Conservation (phyloP, 2,888 invertebrate genomes). For the Nyleta sp. region DNA sequence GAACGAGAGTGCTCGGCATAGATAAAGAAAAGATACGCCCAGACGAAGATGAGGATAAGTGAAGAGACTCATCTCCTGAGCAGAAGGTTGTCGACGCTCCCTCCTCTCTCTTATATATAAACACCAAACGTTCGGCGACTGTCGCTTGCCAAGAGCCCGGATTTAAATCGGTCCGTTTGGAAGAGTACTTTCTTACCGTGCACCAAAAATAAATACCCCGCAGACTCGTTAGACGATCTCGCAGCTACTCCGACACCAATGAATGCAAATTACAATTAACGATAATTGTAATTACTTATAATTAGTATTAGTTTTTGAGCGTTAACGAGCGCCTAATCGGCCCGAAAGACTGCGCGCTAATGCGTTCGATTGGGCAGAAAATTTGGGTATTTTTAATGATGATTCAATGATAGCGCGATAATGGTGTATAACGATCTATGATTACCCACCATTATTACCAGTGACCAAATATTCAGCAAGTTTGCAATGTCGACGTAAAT, state of each 20-base stretch:
- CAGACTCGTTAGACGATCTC: slow-evolving; percentile 47
- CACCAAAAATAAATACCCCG: slow-evolving; percentile 60
- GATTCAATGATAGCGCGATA: no score
- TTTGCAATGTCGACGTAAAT: no score
- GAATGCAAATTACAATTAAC: slow-evolving; percentile 41
- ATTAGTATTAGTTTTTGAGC: slow-evolving; percentile 8
- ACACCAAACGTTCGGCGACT: slow-evolving; percentile 29
- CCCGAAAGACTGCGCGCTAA: background rate
- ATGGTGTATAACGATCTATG: no score
- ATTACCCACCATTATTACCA: no score
- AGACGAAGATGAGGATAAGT: slow-evolving; percentile 48
- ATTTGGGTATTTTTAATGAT: background rate
- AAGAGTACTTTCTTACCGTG: slow-evolving; percentile 54
- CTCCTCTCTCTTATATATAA: slow-evolving; percentile 17
- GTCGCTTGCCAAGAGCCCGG: slow-evolving; percentile 55
- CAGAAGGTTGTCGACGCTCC: slow-evolving; percentile 43
- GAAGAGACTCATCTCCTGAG: slow-evolving; percentile 60
- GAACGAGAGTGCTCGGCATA: slow-evolving; percentile 42
- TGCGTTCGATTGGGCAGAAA: slow-evolving; percentile 21
- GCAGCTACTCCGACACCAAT: slow-evolving; percentile 37
- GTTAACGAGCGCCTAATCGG: slow-evolving; percentile 28
- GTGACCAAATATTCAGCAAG: no score
- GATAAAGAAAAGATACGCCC: slow-evolving; percentile 50
- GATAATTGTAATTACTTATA: no score
- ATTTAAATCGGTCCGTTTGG: slow-evolving; percentile 63